These are phyloP conservation scores for Varanus komodoensis DNA, from an alignment of 2,113 vertebrate species.

Conservation along the genomic window DNA sequence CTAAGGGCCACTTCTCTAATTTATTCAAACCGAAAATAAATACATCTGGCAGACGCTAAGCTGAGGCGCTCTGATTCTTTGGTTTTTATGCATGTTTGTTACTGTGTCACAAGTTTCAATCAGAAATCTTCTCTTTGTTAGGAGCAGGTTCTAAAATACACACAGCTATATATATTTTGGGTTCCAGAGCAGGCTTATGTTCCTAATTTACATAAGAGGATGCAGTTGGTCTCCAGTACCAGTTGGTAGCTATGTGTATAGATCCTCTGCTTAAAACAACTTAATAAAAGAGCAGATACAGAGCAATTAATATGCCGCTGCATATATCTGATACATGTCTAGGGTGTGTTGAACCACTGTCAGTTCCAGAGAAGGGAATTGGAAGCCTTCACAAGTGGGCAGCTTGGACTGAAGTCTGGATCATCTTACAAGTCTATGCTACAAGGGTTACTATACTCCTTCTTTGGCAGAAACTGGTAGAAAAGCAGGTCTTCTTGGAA, in stretches of 20 bases:
- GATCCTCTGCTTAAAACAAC: background rate
- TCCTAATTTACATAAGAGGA: background rate
- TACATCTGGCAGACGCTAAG: background rate
- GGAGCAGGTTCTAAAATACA: background rate
- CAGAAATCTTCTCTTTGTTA: background rate
- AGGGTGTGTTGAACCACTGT: background rate
- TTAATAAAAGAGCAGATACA: background rate
- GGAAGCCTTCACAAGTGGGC: background rate
- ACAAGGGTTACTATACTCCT: background rate
- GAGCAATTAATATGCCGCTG: background rate
- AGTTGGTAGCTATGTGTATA: background rate
- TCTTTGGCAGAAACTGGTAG: background rate
- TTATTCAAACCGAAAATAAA: constrained; percentile 8
- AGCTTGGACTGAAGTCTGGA: background rate
- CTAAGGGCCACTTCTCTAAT: background rate
- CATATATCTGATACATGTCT: background rate
- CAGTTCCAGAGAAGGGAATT: background rate
- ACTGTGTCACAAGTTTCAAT: background rate
- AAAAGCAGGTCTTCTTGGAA: background rate
- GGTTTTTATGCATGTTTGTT: background rate
- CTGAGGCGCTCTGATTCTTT: background rate
- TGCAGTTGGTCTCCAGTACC: background rate
- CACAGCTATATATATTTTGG: background rate
- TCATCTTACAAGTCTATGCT: background rate
- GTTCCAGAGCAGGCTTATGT: background rate